Evolutionary conservation across 1,140 invertebrate species (phyloP).

Genomic region (Trachelipus rathkii): DNA sequence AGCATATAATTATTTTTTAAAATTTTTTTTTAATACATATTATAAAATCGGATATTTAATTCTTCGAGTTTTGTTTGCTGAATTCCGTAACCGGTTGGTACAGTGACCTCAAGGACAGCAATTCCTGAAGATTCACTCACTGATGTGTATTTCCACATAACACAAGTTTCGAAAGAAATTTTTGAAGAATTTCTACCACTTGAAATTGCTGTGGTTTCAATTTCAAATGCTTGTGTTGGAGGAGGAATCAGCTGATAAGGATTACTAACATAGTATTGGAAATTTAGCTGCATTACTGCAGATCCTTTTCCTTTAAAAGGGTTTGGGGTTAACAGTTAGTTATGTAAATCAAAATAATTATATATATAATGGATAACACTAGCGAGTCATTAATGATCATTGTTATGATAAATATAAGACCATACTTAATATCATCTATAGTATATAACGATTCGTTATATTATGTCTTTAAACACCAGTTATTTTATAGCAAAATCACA

Average conservation of each 20-base stretch:
- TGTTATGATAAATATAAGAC: no score
- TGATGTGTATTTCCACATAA: slow-evolving; percentile 68
- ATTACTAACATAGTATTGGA: slow-evolving; percentile 92
- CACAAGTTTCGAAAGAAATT: slow-evolving; percentile 20
- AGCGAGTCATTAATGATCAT: no score
- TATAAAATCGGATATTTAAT: no score
- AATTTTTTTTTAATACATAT: no score
- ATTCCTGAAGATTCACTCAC: slow-evolving; percentile 80
- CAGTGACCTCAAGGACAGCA: slow-evolving; percentile 82
- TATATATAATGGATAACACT: no score
- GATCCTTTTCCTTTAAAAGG: slow-evolving; percentile 86
- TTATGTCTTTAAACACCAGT: no score
- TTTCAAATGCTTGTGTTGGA: slow-evolving; percentile 71
- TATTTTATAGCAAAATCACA: no score
- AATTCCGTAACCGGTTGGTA: slow-evolving; percentile 90
- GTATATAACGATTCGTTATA: no score
- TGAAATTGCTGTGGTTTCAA: slow-evolving; percentile 60
- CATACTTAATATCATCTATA: no score
- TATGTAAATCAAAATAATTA: no score
- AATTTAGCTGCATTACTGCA: slow-evolving; percentile 85
- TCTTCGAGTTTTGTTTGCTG: slow-evolving; percentile 82
- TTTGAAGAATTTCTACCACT: slow-evolving; percentile 7
- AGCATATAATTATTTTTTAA: no score
- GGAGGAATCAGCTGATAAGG: slow-evolving; percentile 76
- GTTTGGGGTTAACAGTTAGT: no score